phyloP scores from a whole-genome alignment of 2,113 vertebrate species.

The Coracopsis vasa region DNA sequence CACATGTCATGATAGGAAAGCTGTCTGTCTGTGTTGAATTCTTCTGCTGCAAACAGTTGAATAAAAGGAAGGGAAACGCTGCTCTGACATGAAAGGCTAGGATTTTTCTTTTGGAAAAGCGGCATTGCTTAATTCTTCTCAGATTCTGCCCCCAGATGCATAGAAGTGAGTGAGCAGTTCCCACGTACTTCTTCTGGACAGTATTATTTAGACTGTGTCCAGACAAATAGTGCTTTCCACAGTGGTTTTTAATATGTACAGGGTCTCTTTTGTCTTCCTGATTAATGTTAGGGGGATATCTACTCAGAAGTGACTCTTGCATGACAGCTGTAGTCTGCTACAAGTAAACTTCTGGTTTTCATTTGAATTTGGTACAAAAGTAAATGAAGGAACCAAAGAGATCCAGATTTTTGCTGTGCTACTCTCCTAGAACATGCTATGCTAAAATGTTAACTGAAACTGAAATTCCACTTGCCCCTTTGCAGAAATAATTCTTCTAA shows the following conservation, averaged over 20 bases:
- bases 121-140: neutral
- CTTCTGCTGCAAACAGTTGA: neutral
- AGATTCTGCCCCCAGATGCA: neutral
- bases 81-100: neutral
- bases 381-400: neutral
- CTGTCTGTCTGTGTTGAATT: neutral
- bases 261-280: neutral
- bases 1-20: neutral
- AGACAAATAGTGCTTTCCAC: neutral
- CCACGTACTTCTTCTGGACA: neutral
- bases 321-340: neutral
- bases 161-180: neutral
- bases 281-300: neutral
- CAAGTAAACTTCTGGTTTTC: neutral
- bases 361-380: neutral
- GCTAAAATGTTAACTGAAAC: neutral
- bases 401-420: neutral
- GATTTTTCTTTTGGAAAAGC: neutral
- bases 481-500: neutral
- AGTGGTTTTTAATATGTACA: neutral
- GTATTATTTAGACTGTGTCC: neutral
- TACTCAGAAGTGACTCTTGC: neutral
- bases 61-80: neutral
- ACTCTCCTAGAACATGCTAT: neutral
- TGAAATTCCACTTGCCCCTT: neutral